Evolutionary conservation across 2,888 invertebrate genomes (phyloP), one percentile per base, ranked within the genome.

Genomic region (Drosophila histrio): DNA sequence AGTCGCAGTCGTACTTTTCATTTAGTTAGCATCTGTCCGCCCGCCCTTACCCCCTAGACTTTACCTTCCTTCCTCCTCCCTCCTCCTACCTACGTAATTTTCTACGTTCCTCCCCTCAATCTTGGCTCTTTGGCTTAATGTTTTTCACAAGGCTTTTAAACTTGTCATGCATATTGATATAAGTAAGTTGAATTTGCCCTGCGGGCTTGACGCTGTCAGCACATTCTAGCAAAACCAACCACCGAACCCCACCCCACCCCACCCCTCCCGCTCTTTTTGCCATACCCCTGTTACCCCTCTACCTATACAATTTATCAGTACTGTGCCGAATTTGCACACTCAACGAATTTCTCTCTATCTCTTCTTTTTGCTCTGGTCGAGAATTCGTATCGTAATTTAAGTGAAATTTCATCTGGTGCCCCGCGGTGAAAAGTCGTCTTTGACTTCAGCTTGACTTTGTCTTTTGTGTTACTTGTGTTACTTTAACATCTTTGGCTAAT

Each of bases 141-240:
- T 56, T 76, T 44, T 57, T 57, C 67, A 56, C 52, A 59, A 74
- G 77, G 77, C 77, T 67, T 80, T 77, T 77, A 83, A 86, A 77
- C 78, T 80, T 84, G 87, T 81, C 84, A 69, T 87, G 75, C 84
- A 84, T 86, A 80, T 79, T 84, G 84, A 84, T 87, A 80, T 80
- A 81, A 66, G 77, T 77, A 87, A 72, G 77, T 74, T 59, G 81
- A 77, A 80, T 79, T 72, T 52, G 79, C 79, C 73, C 69, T 60
- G 59, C 56, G 65, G 82, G 59, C 68, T 72, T 64, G 60, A 59
- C 38, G 61, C 68, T 72, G 87, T 78, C 81, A 87, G 78, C 84
- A 84, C 66, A 66, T 76, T 59, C 15, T 21, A 38, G 32, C 36
- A 34, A 15, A 8, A 46, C n/a, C 46, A 41, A 24, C 39, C 57